These are phyloP conservation scores for Cyprinodon diabolis DNA, from an alignment of 2,797 vertebrate genomes.

Conservation along the genomic window DNA sequence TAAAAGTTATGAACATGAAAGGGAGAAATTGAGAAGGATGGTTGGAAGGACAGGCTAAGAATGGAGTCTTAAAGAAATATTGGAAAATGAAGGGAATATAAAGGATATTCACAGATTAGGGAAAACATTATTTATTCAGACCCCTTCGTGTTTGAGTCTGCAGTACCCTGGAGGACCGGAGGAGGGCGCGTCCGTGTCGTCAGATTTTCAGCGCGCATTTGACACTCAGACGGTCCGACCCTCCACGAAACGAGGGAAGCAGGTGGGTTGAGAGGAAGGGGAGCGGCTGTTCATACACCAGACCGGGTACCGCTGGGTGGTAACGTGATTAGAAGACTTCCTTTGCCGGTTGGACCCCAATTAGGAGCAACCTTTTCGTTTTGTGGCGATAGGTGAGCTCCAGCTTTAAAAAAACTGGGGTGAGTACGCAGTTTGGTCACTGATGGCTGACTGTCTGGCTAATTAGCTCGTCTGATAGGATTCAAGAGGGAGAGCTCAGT, in stretches of 20 bases:
- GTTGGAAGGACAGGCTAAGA: too few relatives aligned
- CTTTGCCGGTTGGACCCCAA: neutral
- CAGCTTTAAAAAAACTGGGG: slow-evolving; percentile 34
- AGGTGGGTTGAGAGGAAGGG: slow-evolving; percentile 52
- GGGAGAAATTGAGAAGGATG: too few relatives aligned
- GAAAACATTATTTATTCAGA: too few relatives aligned
- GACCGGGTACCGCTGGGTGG: slow-evolving; percentile 5
- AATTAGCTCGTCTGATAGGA: slow-evolving; percentile 60
- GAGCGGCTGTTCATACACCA: slow-evolving; percentile 22
- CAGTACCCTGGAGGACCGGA: slow-evolving; percentile 29
- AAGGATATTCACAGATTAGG: too few relatives aligned
- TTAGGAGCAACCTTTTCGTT: neutral
- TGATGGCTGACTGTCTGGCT: slow-evolving; percentile 26
- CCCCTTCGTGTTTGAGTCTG: slow-evolving; percentile 6
- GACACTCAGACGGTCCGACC: slow-evolving; percentile 41
- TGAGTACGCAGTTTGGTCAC: slow-evolving; percentile 54
- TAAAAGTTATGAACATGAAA: too few relatives aligned
- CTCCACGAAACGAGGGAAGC: slow-evolving; percentile 44
- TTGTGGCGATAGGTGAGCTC: neutral
- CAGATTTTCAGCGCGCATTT: slow-evolving; percentile 70
- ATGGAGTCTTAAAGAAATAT: too few relatives aligned
- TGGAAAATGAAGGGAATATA: too few relatives aligned
- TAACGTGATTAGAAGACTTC: slow-evolving; percentile 7
- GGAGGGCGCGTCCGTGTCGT: slow-evolving; percentile 57
- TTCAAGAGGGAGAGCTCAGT: neutral